Conservation (phyloP, 2,888 invertebrate genomes). For the Acleris literana region DNA sequence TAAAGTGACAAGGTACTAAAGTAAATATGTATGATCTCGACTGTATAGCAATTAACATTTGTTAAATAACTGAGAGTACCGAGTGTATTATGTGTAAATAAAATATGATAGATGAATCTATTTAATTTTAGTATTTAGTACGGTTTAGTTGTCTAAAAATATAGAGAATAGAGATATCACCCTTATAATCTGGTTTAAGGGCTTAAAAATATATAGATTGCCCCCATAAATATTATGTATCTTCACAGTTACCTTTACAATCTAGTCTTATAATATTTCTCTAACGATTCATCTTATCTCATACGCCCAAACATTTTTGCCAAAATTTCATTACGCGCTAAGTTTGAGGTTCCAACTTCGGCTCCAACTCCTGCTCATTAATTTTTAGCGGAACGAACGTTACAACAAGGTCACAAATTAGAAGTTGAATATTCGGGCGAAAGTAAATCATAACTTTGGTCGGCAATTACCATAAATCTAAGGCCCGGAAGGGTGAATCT, state of each 20-base stretch:
- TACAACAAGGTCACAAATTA: conserved; percentile 36
- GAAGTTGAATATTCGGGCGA: conserved; percentile 29
- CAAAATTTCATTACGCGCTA: conserved; percentile 1
- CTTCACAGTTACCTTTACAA: background rate
- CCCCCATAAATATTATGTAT: too few relatives aligned
- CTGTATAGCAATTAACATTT: too few relatives aligned
- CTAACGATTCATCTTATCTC: background rate
- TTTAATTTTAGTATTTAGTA: too few relatives aligned
- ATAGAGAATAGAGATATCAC: too few relatives aligned
- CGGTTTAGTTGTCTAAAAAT: too few relatives aligned
- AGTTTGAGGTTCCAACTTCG: background rate
- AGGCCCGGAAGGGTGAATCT: conserved; percentile 27
- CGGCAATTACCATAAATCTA: conserved; percentile 35
- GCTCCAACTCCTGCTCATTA: conserved; percentile 21
- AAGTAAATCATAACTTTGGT: conserved; percentile 33
- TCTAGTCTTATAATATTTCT: background rate
- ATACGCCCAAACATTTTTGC: conserved; percentile 1
- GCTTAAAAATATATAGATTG: too few relatives aligned
- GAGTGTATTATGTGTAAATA: too few relatives aligned
- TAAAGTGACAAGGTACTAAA: too few relatives aligned
- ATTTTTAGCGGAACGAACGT: conserved; percentile 27
- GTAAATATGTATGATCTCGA: too few relatives aligned
- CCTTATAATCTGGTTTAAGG: too few relatives aligned
- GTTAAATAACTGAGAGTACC: too few relatives aligned
- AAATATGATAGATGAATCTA: too few relatives aligned